A percentile compares a stretch with the other conserved stretches of the same genome.
phyloP scores from a whole-genome alignment of 2,888 invertebrate genomes.

The Macropis europaea region DNA sequence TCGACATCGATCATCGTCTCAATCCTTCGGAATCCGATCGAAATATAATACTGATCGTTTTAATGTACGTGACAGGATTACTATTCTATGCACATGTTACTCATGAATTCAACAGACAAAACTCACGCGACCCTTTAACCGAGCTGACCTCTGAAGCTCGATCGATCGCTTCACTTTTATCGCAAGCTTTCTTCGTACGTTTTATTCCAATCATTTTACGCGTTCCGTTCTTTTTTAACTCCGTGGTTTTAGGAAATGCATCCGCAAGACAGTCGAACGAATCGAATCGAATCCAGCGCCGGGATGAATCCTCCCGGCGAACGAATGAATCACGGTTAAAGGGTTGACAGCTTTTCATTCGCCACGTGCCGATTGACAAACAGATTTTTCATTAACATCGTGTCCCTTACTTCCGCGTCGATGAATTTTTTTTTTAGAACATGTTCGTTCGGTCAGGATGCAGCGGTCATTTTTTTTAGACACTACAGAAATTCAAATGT shows the following conservation, averaged over 20 bases:
- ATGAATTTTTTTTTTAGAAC: no score
- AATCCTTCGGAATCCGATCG: conserved; percentile 14
- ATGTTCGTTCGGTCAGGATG: no score
- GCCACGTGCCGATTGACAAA: no score
- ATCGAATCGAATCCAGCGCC: background rate
- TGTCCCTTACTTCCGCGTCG: no score
- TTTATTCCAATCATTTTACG: background rate
- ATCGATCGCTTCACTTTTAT: no score
- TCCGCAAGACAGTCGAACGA: background rate
- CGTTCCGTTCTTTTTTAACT: conserved; percentile 3
- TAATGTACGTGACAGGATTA: conserved; percentile 28
- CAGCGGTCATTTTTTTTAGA: conserved; percentile 6
- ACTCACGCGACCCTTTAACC: background rate
- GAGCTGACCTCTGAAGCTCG: background rate
- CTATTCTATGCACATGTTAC: background rate
- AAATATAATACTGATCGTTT: conserved; percentile 11
- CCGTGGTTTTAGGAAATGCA: background rate
- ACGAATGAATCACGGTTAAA: no score
- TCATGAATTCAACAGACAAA: background rate
- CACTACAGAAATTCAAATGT: background rate
- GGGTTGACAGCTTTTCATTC: no score
- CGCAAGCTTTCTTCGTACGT: conserved; percentile 2
- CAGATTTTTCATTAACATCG: no score
- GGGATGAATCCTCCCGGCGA: no score
- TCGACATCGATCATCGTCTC: conserved; percentile 11